phyloP scores from a whole-genome alignment of 2,888 invertebrate species.

The Hydropsyche betteni region DNA sequence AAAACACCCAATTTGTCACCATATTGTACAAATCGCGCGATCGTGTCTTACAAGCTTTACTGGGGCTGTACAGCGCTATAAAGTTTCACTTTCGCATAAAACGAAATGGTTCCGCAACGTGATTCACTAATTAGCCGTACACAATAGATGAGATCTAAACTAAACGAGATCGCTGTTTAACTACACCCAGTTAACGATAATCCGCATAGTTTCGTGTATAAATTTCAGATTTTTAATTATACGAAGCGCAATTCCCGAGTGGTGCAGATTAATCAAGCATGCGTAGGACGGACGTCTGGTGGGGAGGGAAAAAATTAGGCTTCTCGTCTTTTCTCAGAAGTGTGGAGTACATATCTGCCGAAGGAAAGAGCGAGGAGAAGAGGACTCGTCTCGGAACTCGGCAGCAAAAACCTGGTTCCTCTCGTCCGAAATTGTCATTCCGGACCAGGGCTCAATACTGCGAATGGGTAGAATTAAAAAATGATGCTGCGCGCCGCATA shows the following conservation, averaged over 20 bases:
- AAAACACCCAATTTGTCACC: conserved; percentile 34
- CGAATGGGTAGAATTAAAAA: conserved; percentile 52
- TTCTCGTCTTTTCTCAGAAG: conserved; percentile 43
- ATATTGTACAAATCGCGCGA: conserved; percentile 1
- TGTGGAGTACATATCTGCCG: conserved; percentile 26
- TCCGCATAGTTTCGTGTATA: too few species aligned
- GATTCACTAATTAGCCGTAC: too few species aligned
- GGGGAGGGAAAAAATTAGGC: conserved; percentile 46
- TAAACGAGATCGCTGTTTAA: too few species aligned
- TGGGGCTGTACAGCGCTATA: too few species aligned
- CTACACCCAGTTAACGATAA: too few species aligned
- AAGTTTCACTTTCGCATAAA: too few species aligned
- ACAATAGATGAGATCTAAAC: too few species aligned
- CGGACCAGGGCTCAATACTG: conserved; percentile 50
- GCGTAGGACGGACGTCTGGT: conserved; percentile 40
- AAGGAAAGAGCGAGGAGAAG: conserved; percentile 23
- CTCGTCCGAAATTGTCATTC: conserved; percentile 52
- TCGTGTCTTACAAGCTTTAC: not conserved
- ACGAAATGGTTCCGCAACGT: too few species aligned
- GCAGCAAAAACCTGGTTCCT: conserved; percentile 50
- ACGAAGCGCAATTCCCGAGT: not conserved
- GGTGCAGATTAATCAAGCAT: conserved; percentile 50
- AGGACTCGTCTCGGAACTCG: conserved; percentile 45
- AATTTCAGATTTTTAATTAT: too few species aligned
- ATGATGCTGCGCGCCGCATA: conserved; percentile 49